Percentiles rank a stretch among this genome's conserved stretches.
Evolutionary conservation across 2,888 invertebrate genomes (phyloP).

Genomic region (Machimus rusticus): DNA sequence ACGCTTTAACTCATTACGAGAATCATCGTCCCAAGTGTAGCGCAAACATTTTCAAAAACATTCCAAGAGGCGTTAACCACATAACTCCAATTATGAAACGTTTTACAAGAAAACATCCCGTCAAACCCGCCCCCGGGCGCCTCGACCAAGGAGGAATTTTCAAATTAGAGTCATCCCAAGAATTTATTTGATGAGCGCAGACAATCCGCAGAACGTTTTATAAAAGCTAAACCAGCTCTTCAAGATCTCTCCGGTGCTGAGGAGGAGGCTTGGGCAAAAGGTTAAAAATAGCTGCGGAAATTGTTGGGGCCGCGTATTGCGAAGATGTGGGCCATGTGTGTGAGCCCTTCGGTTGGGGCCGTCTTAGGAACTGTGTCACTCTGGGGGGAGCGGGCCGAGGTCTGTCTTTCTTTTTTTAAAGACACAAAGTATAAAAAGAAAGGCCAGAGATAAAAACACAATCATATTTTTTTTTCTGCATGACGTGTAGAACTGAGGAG

Average conservation of each 20-base stretch:
- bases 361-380: not conserved
- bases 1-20: not conserved
- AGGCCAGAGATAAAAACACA: not conserved
- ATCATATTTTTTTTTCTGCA: not conserved
- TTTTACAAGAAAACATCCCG: not conserved
- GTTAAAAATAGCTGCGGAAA: not conserved
- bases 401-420: not conserved
- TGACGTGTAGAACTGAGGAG: not conserved
- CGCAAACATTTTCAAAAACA: not conserved
- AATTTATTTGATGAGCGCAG: not conserved
- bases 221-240: not conserved
- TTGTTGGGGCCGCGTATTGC: not conserved
- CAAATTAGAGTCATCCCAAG: not conserved
- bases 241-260: not conserved
- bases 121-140: not conserved
- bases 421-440: not conserved
- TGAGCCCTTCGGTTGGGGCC: not conserved
- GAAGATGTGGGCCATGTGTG: not conserved
- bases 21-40: not conserved
- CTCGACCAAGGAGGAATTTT: not conserved
- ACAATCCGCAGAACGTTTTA: not conserved
- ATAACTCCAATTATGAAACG: not conserved
- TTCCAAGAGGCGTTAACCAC: not conserved
- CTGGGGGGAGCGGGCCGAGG: not conserved
- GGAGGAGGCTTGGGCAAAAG: not conserved